phyloP scores from a whole-genome alignment of 2,888 invertebrate genomes.

The Agrotis segetum region DNA sequence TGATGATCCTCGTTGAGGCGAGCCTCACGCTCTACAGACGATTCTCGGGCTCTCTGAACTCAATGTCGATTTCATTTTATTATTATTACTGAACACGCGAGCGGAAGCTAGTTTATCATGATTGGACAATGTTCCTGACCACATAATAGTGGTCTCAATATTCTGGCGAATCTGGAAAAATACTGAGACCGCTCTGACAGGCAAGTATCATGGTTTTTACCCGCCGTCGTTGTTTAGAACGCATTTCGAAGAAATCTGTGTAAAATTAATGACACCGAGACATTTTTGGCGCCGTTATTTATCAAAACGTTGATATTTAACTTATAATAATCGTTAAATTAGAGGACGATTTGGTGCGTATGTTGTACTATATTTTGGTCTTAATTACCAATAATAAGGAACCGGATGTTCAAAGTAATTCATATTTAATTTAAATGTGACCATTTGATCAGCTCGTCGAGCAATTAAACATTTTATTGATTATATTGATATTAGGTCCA shows the following conservation, averaged over 20 bases:
- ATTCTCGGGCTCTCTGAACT: too few relatives aligned
- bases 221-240: background rate
- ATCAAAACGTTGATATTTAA: background rate
- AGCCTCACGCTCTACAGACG: too few relatives aligned
- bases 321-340: conserved; percentile 7
- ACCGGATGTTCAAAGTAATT: background rate
- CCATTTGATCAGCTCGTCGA: background rate
- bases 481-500: background rate
- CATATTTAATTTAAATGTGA: conserved; percentile 5
- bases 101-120: background rate
- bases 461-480: conserved; percentile 1
- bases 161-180: conserved; percentile 33
- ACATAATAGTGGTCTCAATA: background rate
- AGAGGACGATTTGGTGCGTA: background rate
- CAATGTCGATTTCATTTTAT: too few relatives aligned
- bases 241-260: conserved; percentile 15
- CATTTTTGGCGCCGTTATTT: background rate
- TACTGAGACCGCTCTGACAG: background rate
- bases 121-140: background rate
- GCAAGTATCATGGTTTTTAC: conserved; percentile 30
- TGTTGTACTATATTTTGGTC: background rate
- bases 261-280: background rate
- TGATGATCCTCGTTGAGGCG: too few relatives aligned
- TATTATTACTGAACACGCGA: too few relatives aligned
- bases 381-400: conserved; percentile 27